Base-by-base conservation (phyloP, 1,140 invertebrate species). In the Ceratoteleas bidentatus region DNA sequence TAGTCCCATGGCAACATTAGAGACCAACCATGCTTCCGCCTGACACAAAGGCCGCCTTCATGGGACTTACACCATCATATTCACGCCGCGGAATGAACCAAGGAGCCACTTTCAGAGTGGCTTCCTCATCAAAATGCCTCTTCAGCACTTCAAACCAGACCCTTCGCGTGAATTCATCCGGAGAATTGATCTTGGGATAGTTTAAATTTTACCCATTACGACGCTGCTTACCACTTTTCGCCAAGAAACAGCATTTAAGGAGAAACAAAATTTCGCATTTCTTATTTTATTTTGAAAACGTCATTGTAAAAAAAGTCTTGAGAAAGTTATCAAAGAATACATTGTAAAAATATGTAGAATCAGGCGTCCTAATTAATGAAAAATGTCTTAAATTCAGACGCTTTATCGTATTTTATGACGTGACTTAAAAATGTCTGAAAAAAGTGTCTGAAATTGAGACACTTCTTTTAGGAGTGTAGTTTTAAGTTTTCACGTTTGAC, bases 21-120 rank as follows among this genome's bases (percentile, higher is more conserved):
- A 87, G 84, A 56, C 86, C 84, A 87, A 85, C 72, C 87, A 88
- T 87, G 86, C 87, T 89, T 89, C 88, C 88, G 87, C 83, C 78
- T 76, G 79, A 68, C 68, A 89, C 88, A 89, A 88, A 89, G 88
- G 64, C 84, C 54, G 84, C 88, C 85, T 89, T 89, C 86, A 89
- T 89, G 58, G 85, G 53, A 74, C 78, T 75, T 75, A 77, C 72
- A 84, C 75, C 84, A 69, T 83, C 70, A 70, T 72, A 72, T 66
- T 72, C 65, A 77, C 72, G 78, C 62, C 64, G 47, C 68, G 74
- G 81, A 68, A 77, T 74, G 50, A 82, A 61, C 72, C 69, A 50
- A 72, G 54, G 60, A 76, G 73, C 73, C 68, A 77, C 73, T 76
- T 69, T 82, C 61, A 76, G 47, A 77, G 68, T 73, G 60, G 54